Evolutionary conservation across 2,888 invertebrate species (phyloP), one percentile per base, ranked within the genome.

Genomic region (Philonicus albiceps): DNA sequence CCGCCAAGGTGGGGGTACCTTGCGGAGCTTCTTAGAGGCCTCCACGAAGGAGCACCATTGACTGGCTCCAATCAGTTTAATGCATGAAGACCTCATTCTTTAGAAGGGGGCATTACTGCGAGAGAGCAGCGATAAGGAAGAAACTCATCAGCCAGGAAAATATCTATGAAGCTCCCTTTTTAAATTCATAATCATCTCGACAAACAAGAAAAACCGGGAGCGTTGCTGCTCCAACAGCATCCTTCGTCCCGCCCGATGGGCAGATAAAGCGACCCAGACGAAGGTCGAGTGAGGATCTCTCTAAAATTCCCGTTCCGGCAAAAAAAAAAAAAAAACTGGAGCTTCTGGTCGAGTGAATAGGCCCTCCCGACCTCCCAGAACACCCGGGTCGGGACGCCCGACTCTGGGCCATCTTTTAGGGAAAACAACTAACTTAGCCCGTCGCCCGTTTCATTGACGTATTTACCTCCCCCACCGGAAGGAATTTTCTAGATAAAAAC

Each of bases 241-340:
- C 34, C 34, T 6, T 37, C 84, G 40, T 84, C 53, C 84, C 30
- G 64, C 37, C 73, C 72, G 73, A 84, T 84, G 84, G 73, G 73
- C 27, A 84, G 84, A 84, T 84, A 84, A 84, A 84, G 16, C 73
- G 84, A 73, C 84, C 72, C 84, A 84, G 84, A 72, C 73, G 84
- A 84, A 84, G 84, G 84, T 84, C 84, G 84, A 73, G 16, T 73
- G n/a, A 84, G 31, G 30, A 84, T 53, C 84, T 84, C 84, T 84
- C 84, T 84, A 37, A 49, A 84, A 84, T 73, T 72, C 30, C 72
- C 16, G n/a, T 84, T 43, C 43, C 43, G 27, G 22, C 72, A 72
- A n/a, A 53, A 7, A 19, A 19, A 53, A 5, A 53, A 53, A 53
- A 64, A 64, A 64, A 22, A 22, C 0, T 64, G 22, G 22, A 11